A percentile compares a stretch with the other conserved stretches of the same genome.
These are phyloP conservation scores for Campoletis sonorensis DNA, from an alignment of 1,140 invertebrate species.

Conservation along the genomic window DNA sequence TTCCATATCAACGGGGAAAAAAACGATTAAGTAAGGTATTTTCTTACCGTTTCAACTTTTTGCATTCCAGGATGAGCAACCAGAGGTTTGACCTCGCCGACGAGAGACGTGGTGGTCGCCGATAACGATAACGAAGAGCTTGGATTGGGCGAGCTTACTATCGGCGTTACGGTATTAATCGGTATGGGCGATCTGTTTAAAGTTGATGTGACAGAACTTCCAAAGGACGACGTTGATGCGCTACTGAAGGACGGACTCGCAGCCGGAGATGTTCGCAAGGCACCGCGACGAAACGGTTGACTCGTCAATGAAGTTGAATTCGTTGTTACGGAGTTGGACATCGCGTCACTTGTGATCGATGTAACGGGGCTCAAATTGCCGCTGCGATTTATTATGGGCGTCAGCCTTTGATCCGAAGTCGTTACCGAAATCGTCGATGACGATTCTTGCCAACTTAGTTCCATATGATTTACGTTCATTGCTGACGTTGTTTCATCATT, in stretches of 20 bases:
- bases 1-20: too few relatives aligned
- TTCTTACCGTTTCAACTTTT: constrained; percentile 37
- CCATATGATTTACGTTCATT: constrained; percentile 46
- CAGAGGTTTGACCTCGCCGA: constrained; percentile 42
- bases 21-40: too few relatives aligned
- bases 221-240: constrained; percentile 71
- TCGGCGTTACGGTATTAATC: constrained; percentile 58
- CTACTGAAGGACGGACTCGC: constrained; percentile 73
- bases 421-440: constrained; percentile 50
- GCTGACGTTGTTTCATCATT: constrained; percentile 51
- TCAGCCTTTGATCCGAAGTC: constrained; percentile 67
- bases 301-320: constrained; percentile 56
- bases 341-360: constrained; percentile 56
- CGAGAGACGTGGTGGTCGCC: constrained; percentile 56
- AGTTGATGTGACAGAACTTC: constrained; percentile 67
- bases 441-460: constrained; percentile 50
- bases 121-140: constrained; percentile 62
- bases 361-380: constrained; percentile 70
- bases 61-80: constrained; percentile 3
- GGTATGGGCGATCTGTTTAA: constrained; percentile 72
- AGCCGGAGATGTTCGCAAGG: constrained; percentile 70
- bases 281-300: constrained; percentile 55
- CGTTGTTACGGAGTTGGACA: constrained; percentile 57
- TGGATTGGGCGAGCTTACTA: constrained; percentile 63
- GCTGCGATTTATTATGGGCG: constrained; percentile 73